phyloP scores from a whole-genome alignment of 35 echinoderm and acorn worm species.

The Eucidaris tribuloides region DNA sequence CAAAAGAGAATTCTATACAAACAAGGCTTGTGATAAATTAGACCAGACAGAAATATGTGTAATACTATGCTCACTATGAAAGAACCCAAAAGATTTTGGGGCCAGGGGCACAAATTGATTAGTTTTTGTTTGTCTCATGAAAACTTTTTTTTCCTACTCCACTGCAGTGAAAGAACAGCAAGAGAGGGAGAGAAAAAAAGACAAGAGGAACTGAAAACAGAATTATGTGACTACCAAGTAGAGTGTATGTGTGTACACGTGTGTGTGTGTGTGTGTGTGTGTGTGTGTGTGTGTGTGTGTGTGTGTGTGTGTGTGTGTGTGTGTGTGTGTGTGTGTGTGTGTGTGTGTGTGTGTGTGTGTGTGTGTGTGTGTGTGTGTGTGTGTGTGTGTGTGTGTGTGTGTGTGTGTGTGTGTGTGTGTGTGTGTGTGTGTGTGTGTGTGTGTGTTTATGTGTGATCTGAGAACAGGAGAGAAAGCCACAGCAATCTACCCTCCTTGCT shows the following conservation, averaged over 20 bases:
- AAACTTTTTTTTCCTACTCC: not conserved
- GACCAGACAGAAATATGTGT: slow-evolving; percentile 38
- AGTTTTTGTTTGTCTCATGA: slow-evolving; percentile 31
- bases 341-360: slow-evolving; percentile 5
- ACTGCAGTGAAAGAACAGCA: slow-evolving; percentile 2
- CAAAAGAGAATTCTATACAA: slow-evolving; percentile 10
- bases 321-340: slow-evolving; percentile 4
- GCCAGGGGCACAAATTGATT: slow-evolving; percentile 32
- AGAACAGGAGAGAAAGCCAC: slow-evolving; percentile 10
- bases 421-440: slow-evolving; percentile 4
- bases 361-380: slow-evolving; percentile 9
- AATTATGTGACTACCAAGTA: not conserved
- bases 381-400: not conserved
- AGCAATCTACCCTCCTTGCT: slow-evolving; percentile 7
- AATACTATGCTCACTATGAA: slow-evolving; percentile 24
- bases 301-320: slow-evolving; percentile 10
- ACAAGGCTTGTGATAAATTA: slow-evolving; percentile 24
- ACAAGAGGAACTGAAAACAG: not conserved
- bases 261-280: slow-evolving; percentile 14
- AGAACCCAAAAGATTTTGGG: slow-evolving; percentile 21
- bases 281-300: slow-evolving; percentile 3
- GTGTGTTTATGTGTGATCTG: slow-evolving; percentile 33
- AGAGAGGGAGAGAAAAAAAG: slow-evolving; percentile 9
- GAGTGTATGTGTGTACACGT: slow-evolving; percentile 16
- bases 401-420: slow-evolving; percentile 13